Evolutionary conservation across 2,797 vertebrate genomes (phyloP).

Genomic region (Oreochromis mossambicus): DNA sequence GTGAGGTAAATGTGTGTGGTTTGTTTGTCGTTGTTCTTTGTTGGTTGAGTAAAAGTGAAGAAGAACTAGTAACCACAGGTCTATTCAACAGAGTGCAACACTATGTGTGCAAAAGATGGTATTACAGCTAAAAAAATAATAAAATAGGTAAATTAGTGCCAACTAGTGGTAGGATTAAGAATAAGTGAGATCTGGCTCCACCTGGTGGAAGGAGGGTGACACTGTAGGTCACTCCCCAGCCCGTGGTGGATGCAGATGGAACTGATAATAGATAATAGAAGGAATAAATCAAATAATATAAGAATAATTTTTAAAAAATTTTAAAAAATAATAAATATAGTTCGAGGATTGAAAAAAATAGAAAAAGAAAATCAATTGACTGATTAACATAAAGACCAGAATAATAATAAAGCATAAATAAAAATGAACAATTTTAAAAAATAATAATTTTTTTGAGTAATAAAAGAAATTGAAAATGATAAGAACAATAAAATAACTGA

Average conservation of each 20-base stretch:
- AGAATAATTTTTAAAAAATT: neutral
- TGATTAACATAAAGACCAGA: neutral
- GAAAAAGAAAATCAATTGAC: neutral
- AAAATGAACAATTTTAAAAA: neutral
- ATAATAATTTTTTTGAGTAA: neutral
- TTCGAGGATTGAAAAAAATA: neutral
- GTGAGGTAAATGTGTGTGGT: too few species aligned
- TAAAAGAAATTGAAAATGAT: neutral
- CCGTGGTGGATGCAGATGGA: fast-evolving
- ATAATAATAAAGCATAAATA: neutral
- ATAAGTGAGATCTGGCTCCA: neutral
- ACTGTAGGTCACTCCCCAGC: neutral
- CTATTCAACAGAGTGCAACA: too few species aligned
- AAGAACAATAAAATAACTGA: neutral
- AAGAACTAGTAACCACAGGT: too few species aligned
- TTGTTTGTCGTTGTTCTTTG: too few species aligned
- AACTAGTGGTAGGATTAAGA: too few species aligned
- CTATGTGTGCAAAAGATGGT: too few species aligned
- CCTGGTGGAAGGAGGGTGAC: neutral
- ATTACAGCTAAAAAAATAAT: too few species aligned
- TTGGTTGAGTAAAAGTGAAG: too few species aligned
- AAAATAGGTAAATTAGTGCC: too few species aligned
- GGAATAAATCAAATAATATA: neutral
- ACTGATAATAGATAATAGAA: neutral
- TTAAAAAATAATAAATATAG: neutral